A percentile compares a stretch with the other conserved stretches of the same genome.
phyloP scores from a whole-genome alignment of 1,140 invertebrate species.

The Pseudomyrmex cubaensis region DNA sequence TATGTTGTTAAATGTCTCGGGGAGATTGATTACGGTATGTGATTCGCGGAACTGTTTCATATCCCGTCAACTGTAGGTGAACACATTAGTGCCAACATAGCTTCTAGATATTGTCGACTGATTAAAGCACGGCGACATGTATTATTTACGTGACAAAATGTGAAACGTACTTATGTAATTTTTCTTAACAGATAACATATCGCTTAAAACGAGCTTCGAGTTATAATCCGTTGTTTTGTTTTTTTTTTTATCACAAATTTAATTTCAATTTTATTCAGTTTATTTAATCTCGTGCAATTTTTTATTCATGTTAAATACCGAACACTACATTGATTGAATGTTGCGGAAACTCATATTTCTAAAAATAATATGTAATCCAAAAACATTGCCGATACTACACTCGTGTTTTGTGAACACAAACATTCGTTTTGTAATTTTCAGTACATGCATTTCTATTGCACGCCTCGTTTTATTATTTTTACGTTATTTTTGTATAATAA shows the following conservation, averaged over 20 bases:
- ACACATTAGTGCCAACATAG: background rate
- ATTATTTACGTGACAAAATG: background rate
- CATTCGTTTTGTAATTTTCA: background rate
- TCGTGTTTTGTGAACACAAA: background rate
- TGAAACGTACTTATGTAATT: too few species aligned
- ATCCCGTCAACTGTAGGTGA: conserved; percentile 10
- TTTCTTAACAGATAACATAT: too few species aligned
- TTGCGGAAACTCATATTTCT: background rate
- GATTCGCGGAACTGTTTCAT: conserved; percentile 46
- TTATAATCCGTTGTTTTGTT: background rate
- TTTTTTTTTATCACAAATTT: background rate
- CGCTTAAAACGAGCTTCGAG: background rate
- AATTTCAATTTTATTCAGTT: background rate
- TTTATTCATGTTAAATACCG: background rate
- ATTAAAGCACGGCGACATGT: background rate
- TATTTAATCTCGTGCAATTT: background rate
- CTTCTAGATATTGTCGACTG: background rate
- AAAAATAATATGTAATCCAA: conserved; percentile 5
- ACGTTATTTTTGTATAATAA: conserved; percentile 18
- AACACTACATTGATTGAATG: background rate
- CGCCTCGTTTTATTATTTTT: conserved; percentile 32
- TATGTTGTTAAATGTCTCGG: conserved; percentile 40
- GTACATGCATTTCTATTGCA: conserved; percentile 11
- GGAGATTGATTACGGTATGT: conserved; percentile 27
- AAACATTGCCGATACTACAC: background rate